These are phyloP conservation scores for Gallinago nigripennis DNA, from an alignment of 2,797 vertebrate species.

Conservation along the genomic window DNA sequence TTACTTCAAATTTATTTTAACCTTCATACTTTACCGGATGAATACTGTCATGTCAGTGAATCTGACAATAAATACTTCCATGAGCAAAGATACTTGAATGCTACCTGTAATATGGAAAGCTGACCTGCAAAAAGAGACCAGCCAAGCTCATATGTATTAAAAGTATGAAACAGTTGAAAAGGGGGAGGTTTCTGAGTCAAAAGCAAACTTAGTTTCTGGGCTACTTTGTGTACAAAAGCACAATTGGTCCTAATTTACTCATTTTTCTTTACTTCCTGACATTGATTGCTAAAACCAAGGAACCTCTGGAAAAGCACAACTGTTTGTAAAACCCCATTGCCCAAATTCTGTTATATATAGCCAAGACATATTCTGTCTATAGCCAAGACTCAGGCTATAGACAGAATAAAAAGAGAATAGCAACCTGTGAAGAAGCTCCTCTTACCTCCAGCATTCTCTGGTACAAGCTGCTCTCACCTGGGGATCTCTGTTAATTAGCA, in stretches of 20 bases:
- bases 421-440: accelerated
- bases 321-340: background rate
- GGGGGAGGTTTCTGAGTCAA: background rate
- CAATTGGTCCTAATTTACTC: background rate
- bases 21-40: background rate
- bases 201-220: background rate
- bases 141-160: accelerated
- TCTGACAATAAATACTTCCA: background rate
- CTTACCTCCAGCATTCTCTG: background rate
- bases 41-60: background rate
- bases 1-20: background rate
- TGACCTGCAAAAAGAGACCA: background rate
- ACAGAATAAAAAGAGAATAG: background rate
- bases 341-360: background rate
- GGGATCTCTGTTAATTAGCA: background rate
- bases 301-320: background rate
- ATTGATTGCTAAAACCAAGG: background rate
- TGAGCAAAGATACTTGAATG: background rate
- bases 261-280: background rate
- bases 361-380: background rate
- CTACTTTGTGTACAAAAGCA: background rate
- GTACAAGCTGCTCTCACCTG: background rate
- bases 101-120: background rate
- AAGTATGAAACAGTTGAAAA: background rate
- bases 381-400: background rate